Conservation (phyloP, 1,140 invertebrate species). For the Andrena cerasifolii region DNA sequence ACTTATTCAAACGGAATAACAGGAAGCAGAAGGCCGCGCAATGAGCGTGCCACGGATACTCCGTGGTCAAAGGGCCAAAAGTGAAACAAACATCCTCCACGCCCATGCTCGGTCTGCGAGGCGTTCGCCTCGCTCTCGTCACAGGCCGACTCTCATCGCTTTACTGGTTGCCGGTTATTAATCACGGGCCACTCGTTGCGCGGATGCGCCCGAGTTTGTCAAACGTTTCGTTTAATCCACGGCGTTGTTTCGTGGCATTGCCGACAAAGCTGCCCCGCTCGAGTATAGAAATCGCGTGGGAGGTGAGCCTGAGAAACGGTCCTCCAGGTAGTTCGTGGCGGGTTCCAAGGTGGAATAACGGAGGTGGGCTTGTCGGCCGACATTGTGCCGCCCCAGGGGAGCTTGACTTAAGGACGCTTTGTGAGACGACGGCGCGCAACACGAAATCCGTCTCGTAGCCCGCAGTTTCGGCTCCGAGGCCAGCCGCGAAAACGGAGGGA, state of each 20-base stretch:
- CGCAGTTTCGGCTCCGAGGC: conserved; percentile 11
- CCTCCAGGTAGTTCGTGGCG: conserved; percentile 46
- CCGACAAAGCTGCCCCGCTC: conserved; percentile 28
- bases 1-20: background rate
- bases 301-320: conserved; percentile 49
- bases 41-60: too few relatives aligned
- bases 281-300: conserved; percentile 39
- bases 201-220: conserved; percentile 41
- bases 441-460: conserved; percentile 53
- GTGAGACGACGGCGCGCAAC: conserved; percentile 21
- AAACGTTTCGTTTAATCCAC: conserved; percentile 53
- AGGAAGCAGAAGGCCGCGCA: too few relatives aligned
- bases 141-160: background rate
- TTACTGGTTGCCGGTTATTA: conserved; percentile 23
- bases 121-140: background rate
- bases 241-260: conserved; percentile 27
- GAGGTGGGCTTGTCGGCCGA: conserved; percentile 43
- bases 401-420: conserved; percentile 57
- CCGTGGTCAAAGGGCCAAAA: background rate
- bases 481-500: conserved; percentile 9
- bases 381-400: conserved; percentile 46
- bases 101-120: background rate
- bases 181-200: conserved; percentile 20
- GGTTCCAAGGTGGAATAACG: conserved; percentile 52
- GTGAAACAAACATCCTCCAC: background rate